A percentile compares a stretch with the other conserved stretches of the same genome.
Evolutionary conservation across 2,797 vertebrate species (phyloP).

Genomic region (Etheostoma nigrum): DNA sequence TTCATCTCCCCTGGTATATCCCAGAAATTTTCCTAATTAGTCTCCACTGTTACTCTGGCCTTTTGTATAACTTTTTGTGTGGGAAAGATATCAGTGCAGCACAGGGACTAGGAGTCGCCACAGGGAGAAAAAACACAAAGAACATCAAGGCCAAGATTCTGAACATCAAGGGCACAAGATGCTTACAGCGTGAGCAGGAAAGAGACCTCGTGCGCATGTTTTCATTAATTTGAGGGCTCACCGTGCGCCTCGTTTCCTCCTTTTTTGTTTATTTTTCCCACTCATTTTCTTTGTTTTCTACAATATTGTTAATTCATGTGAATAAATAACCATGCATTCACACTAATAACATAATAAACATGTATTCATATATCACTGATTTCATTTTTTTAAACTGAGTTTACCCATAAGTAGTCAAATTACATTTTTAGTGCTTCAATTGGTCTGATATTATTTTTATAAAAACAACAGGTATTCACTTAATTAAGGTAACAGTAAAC

Average conservation of each 20-base stretch:
- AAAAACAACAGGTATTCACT: no score
- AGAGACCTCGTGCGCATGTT: slow-evolving; percentile 13
- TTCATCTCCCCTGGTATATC: slow-evolving; percentile 49
- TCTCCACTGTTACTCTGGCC: slow-evolving; percentile 60
- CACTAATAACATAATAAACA: neutral
- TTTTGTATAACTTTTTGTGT: slow-evolving; percentile 62
- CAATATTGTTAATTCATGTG: slow-evolving; percentile 1
- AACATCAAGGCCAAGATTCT: slow-evolving; percentile 44
- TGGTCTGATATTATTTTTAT: neutral
- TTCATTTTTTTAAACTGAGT: neutral
- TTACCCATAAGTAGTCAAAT: neutral
- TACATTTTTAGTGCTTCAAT: neutral
- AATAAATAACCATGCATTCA: neutral
- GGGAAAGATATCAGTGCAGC: slow-evolving; percentile 51
- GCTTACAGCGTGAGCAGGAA: slow-evolving; percentile 23
- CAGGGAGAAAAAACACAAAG: neutral
- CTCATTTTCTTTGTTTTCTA: slow-evolving; percentile 26
- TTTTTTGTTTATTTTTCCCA: slow-evolving; percentile 8
- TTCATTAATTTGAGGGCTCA: slow-evolving; percentile 33
- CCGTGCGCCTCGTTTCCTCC: slow-evolving; percentile 12
- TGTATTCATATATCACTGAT: slow-evolving; percentile 19
- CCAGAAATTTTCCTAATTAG: slow-evolving; percentile 67
- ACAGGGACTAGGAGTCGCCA: slow-evolving; percentile 30
- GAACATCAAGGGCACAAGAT: slow-evolving; percentile 52
- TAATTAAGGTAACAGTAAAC: neutral